Percentiles rank a stretch among this genome's conserved stretches.
phyloP scores from a whole-genome alignment of 37 sponge, comb jelly and placozoan species.

The Oscarella lobularis region DNA sequence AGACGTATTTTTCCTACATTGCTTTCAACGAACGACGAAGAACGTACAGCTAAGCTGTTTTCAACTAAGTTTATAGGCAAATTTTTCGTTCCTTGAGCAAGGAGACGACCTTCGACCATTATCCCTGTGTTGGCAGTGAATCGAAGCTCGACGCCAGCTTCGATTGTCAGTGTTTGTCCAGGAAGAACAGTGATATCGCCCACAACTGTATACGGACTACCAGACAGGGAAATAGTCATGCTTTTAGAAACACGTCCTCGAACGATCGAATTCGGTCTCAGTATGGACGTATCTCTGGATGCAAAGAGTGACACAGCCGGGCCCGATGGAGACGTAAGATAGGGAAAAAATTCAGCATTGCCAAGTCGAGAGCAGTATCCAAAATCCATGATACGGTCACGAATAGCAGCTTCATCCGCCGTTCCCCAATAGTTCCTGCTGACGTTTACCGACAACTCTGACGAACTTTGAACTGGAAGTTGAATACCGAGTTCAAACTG shows the following conservation, averaged over 20 bases:
- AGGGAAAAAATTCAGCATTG: not conserved
- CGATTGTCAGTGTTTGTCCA: not conserved
- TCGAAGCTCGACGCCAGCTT: not conserved
- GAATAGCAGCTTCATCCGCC: not conserved
- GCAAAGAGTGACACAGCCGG: not conserved
- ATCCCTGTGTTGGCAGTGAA: not conserved
- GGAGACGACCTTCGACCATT: not conserved
- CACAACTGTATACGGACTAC: not conserved
- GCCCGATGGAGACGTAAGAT: not conserved
- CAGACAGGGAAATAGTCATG: not conserved
- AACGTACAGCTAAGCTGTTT: too few species aligned
- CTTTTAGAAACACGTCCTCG: not conserved
- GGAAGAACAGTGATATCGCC: not conserved
- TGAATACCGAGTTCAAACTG: not conserved
- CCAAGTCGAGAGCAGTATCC: not conserved
- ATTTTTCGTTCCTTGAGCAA: not conserved
- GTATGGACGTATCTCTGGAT: not conserved
- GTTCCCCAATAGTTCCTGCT: not conserved
- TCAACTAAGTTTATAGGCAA: not conserved
- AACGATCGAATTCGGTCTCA: not conserved
- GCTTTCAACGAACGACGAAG: too few species aligned
- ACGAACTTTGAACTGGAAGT: not conserved
- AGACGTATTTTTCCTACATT: too few species aligned
- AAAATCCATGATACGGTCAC: not conserved
- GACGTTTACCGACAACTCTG: not conserved